phyloP scores from a whole-genome alignment of 2,888 invertebrate species.

The Eretmocerus hayati region DNA sequence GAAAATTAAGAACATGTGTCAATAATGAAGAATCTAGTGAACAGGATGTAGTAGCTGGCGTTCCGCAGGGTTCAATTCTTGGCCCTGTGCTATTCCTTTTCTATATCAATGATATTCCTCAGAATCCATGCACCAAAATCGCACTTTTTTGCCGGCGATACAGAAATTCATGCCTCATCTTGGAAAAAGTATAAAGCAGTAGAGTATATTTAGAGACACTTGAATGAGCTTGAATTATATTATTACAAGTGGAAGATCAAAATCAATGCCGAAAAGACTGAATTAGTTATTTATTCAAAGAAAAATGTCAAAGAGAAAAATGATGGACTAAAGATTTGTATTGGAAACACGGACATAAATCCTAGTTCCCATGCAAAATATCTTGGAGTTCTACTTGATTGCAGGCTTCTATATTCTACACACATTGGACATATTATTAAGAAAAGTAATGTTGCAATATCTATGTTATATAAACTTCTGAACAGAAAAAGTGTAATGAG shows the following conservation, averaged over 20 bases:
- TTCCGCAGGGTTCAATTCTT: slow-evolving; percentile 13
- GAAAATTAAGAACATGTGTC: slow-evolving; percentile 14
- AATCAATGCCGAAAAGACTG: slow-evolving; percentile 20
- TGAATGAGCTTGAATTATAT: slow-evolving; percentile 6
- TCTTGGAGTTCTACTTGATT: no score
- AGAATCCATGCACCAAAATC: slow-evolving; percentile 1
- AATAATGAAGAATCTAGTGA: neutral
- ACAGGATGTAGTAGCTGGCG: slow-evolving; percentile 5
- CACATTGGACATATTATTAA: no score
- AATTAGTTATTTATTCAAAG: no score
- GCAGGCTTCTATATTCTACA: no score
- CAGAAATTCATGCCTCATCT: slow-evolving; percentile 6
- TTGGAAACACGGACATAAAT: no score
- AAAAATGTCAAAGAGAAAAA: no score
- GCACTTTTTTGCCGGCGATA: slow-evolving; percentile 18
- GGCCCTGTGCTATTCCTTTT: slow-evolving; percentile 8
- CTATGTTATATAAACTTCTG: no score
- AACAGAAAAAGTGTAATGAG: no score
- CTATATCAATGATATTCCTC: slow-evolving; percentile 5
- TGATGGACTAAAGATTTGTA: no score
- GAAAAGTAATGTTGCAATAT: no score
- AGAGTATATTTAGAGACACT: slow-evolving; percentile 1
- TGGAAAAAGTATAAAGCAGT: slow-evolving; percentile 5
- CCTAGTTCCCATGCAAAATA: no score
- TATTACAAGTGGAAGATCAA: slow-evolving; percentile 15